A percentile compares a stretch with the other conserved stretches of the same genome.
These are phyloP conservation scores for Anastrepha ludens DNA, from an alignment of 1,140 invertebrate genomes.

Conservation along the genomic window DNA sequence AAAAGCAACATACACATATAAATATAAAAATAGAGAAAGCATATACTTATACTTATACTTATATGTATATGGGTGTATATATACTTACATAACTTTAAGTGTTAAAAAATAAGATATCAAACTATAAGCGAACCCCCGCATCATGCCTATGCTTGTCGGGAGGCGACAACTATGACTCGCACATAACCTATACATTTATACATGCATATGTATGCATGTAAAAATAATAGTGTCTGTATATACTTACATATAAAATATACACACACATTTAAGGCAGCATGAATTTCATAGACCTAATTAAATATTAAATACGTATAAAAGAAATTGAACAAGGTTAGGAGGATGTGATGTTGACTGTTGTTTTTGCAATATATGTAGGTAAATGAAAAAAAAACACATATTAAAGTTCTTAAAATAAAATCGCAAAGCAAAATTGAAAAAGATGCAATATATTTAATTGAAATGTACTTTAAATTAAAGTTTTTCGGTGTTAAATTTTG, in stretches of 20 bases:
- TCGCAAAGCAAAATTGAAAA: background rate
- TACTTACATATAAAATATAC: background rate
- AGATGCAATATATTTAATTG: background rate
- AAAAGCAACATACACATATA: background rate
- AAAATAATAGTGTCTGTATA: constrained; percentile 13
- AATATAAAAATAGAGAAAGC: too few relatives aligned
- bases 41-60: too few relatives aligned
- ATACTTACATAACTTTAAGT: background rate
- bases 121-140: background rate
- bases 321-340: background rate
- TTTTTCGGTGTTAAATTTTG: background rate
- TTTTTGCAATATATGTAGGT: background rate
- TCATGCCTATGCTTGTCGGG: background rate
- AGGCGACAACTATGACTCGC: background rate
- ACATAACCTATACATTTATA: background rate
- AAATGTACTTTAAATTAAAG: background rate
- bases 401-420: background rate
- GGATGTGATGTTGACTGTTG: constrained; percentile 13
- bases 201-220: background rate
- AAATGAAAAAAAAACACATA: background rate
- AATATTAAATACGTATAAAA: background rate
- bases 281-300: constrained; percentile 40
- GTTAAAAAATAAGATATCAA: background rate
- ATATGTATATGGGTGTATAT: background rate
- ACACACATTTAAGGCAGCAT: background rate